phyloP scores from a whole-genome alignment of 37 sponge, comb jelly and placozoan genomes.

The Mnemiopsis leidyi region DNA sequence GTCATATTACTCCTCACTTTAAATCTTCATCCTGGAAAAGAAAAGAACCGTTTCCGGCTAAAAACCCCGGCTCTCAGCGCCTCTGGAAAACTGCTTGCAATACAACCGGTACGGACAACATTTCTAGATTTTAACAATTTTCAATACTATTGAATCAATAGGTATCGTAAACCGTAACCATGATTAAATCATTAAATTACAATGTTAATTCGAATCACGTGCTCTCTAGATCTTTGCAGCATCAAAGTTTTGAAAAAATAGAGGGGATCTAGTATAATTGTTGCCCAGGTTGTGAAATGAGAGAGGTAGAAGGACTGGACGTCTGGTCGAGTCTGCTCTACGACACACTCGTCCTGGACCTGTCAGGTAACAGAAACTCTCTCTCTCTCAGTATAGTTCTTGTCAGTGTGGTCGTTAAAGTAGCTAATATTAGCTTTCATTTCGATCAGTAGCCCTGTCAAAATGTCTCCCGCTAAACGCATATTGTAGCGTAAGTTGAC shows the following conservation, averaged over 20 bases:
- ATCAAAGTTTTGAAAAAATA: too few relatives aligned
- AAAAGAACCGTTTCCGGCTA: conserved; percentile 31
- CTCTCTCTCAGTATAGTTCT: too few relatives aligned
- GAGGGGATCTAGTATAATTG: neutral
- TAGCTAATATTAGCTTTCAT: too few relatives aligned
- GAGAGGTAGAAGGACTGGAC: conserved; percentile 52
- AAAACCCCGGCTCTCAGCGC: conserved; percentile 11
- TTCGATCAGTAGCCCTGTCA: too few relatives aligned
- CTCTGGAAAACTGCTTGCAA: conserved; percentile 44
- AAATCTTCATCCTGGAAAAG: neutral
- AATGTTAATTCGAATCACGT: neutral
- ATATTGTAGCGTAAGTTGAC: too few relatives aligned
- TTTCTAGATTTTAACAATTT: too few relatives aligned
- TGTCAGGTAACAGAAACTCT: too few relatives aligned
- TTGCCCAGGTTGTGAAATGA: conserved; percentile 48
- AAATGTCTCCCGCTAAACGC: too few relatives aligned
- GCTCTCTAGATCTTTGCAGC: neutral
- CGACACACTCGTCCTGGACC: conserved; percentile 48
- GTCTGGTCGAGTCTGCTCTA: conserved; percentile 49
- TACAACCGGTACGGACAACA: conserved; percentile 46
- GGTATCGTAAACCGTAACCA: too few relatives aligned
- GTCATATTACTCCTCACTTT: conserved; percentile 52
- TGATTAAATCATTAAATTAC: too few relatives aligned
- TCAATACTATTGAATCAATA: too few relatives aligned
- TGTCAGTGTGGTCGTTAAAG: too few relatives aligned